Conservation (phyloP, 2,888 invertebrate species). For the Sympetrum striolatum region DNA sequence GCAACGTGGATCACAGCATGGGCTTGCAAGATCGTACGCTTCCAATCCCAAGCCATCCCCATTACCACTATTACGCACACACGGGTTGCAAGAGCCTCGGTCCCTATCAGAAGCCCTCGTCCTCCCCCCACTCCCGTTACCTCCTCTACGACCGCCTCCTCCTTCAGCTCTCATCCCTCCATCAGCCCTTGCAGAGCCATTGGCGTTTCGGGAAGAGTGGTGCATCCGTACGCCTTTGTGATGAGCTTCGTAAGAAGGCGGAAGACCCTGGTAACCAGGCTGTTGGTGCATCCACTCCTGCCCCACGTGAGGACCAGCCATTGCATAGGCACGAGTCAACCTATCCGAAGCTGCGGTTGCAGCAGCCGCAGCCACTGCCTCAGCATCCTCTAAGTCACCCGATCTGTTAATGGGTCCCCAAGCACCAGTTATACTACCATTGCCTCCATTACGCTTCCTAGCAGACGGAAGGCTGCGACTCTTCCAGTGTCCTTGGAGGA, state of each 20-base stretch:
- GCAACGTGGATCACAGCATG: slow-evolving; percentile 86
- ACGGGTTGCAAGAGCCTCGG: slow-evolving; percentile 74
- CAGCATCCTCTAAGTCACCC: slow-evolving; percentile 52
- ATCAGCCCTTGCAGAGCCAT: slow-evolving; percentile 12
- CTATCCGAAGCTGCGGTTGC: slow-evolving; percentile 62
- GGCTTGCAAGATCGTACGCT: slow-evolving; percentile 85
- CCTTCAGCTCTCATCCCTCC: slow-evolving; percentile 23
- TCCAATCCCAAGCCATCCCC: slow-evolving; percentile 81
- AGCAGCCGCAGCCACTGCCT: slow-evolving; percentile 59
- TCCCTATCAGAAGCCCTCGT: slow-evolving; percentile 46
- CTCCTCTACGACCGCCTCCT: slow-evolving; percentile 28
- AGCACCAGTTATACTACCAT: slow-evolving; percentile 62
- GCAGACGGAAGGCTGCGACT: slow-evolving; percentile 83
- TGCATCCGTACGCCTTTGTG: background rate
- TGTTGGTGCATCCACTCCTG: slow-evolving; percentile 20
- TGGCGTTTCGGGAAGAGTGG: background rate
- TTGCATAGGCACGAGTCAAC: slow-evolving; percentile 55
- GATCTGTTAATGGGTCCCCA: slow-evolving; percentile 43
- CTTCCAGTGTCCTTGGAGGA: slow-evolving; percentile 87
- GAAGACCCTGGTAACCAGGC: slow-evolving; percentile 8
- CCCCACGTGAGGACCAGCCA: slow-evolving; percentile 47
- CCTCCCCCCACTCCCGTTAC: slow-evolving; percentile 28
- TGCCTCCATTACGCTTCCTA: slow-evolving; percentile 71
- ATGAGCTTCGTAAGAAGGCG: slow-evolving; percentile 1
- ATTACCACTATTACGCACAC: slow-evolving; percentile 67